Base-by-base conservation (phyloP, 2,888 invertebrate genomes). In the Spodoptera exigua region DNA sequence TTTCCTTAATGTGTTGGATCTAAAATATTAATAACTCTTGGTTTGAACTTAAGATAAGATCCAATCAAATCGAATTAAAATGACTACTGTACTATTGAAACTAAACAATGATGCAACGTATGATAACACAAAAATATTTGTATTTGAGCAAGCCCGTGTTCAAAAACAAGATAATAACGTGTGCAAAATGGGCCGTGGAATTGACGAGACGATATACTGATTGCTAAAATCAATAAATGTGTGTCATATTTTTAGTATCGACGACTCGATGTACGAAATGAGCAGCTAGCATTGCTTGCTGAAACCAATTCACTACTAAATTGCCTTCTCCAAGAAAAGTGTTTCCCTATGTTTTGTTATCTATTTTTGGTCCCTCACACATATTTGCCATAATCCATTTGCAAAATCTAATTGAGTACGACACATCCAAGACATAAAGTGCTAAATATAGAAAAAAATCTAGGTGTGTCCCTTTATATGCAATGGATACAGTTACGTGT, bases 361-460 rank as follows among this genome's bases (percentile, higher is more conserved):
- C 27, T 7, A 27, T 4, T 27, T 27, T 27, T 0, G 27, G 27
- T 27, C 27, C 7, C n/a, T n/a, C 7, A 27, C 7, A 27, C 48
- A 17, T 47, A 13, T 45, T 34, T 11, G 54, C 41, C 10, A n/a
- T n/a, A n/a, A n/a, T n/a, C 2, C 21, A 48, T 48, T 53, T 13
- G 39, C 5, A 54, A 32, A 53, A 44, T 61, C 12, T 34, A 10
- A 35, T 37, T 39, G 32, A 16, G 32, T 16, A 49, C 32, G 32
- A 10, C 16, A 14, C 39, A 35, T 45, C 78, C 82, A 79, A 84
- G 85, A 85, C 79, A 81, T 75, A 58, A 82, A 71, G 70, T 72
- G 85, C 87, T 89, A 89, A 88, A 85, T 85, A 87, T 88, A 88
- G 82, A 80, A 77, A 82, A 79, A 72, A 69, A 83, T 73, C 84